These are phyloP conservation scores for Pantherophis alleghaniensis DNA, from an alignment of 2,797 vertebrate species.

Conservation along the genomic window DNA sequence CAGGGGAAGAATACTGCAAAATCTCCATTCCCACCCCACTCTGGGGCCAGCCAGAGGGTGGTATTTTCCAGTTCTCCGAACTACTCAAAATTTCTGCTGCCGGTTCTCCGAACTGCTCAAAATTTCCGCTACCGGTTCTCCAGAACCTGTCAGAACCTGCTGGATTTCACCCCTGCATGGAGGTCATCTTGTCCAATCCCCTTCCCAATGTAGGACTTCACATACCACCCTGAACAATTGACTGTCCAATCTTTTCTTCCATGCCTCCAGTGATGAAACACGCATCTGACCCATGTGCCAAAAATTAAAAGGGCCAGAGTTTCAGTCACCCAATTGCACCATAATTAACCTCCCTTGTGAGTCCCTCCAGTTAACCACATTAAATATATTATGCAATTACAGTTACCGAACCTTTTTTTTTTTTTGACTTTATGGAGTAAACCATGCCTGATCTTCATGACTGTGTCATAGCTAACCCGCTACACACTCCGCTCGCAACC, in stretches of 20 bases:
- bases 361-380: neutral
- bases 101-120: no score
- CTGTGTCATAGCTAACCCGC: fast-evolving
- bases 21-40: no score
- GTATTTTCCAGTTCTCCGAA: no score
- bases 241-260: neutral
- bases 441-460: neutral
- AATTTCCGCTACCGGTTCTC: no score
- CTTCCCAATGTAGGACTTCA: neutral
- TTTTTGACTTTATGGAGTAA: neutral
- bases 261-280: neutral
- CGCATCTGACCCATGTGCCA: neutral
- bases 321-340: neutral
- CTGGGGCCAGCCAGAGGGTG: no score
- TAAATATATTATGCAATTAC: neutral
- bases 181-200: neutral
- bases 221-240: neutral
- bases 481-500: neutral
- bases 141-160: no score
- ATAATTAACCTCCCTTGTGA: neutral
- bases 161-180: neutral
- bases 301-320: neutral
- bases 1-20: no score
- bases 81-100: no score
- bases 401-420: neutral